phyloP scores from a whole-genome alignment of 2,113 vertebrate species.

The Chaetops frenatus region DNA sequence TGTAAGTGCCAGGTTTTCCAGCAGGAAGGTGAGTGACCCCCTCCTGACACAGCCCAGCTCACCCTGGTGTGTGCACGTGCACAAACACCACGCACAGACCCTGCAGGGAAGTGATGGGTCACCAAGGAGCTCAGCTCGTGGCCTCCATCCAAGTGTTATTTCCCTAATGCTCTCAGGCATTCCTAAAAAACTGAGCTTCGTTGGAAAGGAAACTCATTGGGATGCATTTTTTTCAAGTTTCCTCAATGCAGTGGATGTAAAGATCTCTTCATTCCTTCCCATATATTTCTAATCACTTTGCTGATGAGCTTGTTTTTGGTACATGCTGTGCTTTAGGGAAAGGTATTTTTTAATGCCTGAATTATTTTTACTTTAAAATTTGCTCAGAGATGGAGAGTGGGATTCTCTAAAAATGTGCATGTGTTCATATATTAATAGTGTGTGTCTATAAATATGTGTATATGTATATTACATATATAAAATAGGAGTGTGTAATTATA shows the following conservation, averaged over 20 bases:
- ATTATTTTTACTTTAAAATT: not conserved
- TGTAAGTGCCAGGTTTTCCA: not conserved
- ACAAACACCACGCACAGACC: not conserved
- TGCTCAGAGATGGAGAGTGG: not conserved
- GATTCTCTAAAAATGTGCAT: not conserved
- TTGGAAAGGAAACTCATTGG: not conserved
- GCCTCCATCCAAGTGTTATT: conserved; percentile 11
- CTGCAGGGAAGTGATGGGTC: not conserved
- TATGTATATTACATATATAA: not conserved
- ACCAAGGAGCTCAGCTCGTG: not conserved
- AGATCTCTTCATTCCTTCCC: not conserved
- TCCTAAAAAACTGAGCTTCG: not conserved
- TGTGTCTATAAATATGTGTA: not conserved
- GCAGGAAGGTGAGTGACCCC: not conserved
- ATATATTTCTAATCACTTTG: not conserved
- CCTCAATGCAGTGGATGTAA: not conserved
- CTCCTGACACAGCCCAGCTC: not conserved
- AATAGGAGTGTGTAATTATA: not conserved
- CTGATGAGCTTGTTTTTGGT: not conserved
- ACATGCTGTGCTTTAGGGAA: not conserved
- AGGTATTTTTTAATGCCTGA: not conserved
- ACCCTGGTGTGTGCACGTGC: not conserved
- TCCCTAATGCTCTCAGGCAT: not conserved
- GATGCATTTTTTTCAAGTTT: not conserved
- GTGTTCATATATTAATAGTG: not conserved